phyloP scores from a whole-genome alignment of 2,113 vertebrate species.

The Aptenodytes patagonicus region DNA sequence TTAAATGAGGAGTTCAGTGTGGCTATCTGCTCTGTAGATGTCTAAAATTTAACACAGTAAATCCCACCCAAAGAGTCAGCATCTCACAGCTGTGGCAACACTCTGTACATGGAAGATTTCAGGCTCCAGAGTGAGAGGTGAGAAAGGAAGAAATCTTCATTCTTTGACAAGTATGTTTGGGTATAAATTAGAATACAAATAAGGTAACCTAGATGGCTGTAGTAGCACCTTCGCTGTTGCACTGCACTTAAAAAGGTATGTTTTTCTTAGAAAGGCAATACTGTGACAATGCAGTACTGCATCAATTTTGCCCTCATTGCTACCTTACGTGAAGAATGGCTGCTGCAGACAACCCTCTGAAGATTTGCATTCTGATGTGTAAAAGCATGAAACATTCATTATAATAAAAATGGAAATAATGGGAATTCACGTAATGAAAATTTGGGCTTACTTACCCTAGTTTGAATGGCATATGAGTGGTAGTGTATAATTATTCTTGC shows the following conservation, averaged over 20 bases:
- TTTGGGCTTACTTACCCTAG: background rate
- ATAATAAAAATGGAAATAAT: slow-evolving; percentile 4
- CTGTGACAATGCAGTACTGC: background rate
- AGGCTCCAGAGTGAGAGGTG: background rate
- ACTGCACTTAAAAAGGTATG: background rate
- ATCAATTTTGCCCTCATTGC: background rate
- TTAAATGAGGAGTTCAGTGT: background rate
- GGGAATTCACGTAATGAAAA: background rate
- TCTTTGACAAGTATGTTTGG: background rate
- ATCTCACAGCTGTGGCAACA: background rate
- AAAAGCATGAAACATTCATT: background rate
- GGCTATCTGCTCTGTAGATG: background rate
- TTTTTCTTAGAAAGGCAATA: background rate
- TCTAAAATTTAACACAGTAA: background rate
- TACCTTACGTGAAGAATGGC: background rate
- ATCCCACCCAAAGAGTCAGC: background rate
- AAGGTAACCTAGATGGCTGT: background rate
- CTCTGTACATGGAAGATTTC: background rate
- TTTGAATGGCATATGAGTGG: background rate
- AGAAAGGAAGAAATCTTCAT: background rate
- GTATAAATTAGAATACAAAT: background rate
- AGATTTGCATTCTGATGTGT: background rate
- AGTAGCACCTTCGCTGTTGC: background rate
- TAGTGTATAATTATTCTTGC: background rate
- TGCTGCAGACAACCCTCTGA: background rate